These are phyloP conservation scores for Tipula unca DNA, from an alignment of 2,888 invertebrate genomes.

Conservation along the genomic window DNA sequence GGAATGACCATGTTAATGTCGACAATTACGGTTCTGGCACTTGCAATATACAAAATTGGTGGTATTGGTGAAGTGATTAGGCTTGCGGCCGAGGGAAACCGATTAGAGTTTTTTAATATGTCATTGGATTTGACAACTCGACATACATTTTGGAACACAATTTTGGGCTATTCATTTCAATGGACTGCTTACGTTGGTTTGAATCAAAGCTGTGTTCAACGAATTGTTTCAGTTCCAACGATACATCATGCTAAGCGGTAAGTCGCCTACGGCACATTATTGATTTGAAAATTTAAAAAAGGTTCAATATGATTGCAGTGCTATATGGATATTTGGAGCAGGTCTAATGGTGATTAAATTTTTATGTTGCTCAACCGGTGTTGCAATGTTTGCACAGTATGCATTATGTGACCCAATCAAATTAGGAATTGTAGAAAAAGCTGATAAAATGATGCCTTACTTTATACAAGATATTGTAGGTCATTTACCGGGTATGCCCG, in stretches of 20 bases:
- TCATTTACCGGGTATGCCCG: constrained; percentile 21
- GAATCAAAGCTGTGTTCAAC: not conserved
- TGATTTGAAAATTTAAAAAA: not conserved
- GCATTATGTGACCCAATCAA: constrained; percentile 46
- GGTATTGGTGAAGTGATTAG: constrained; percentile 38
- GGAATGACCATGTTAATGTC: constrained; percentile 37
- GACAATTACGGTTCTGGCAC: constrained; percentile 36
- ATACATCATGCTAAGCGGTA: constrained; percentile 48
- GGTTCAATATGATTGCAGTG: not conserved
- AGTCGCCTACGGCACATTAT: not conserved
- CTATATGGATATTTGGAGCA: not conserved
- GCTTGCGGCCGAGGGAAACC: constrained; percentile 35
- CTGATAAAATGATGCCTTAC: constrained; percentile 36
- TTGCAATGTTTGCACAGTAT: constrained; percentile 15
- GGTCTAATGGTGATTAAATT: not conserved
- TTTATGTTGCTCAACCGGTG: not conserved
- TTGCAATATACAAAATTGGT: constrained; percentile 40
- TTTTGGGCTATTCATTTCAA: constrained; percentile 49
- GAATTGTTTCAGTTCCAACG: constrained; percentile 42
- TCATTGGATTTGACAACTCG: constrained; percentile 46
- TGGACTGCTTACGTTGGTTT: constrained; percentile 53
- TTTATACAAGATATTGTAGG: constrained; percentile 21
- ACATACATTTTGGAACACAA: constrained; percentile 43
- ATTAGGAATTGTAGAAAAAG: constrained; percentile 36
- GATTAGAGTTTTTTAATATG: constrained; percentile 45